phyloP scores from a whole-genome alignment of 2,113 vertebrate species.

The Spilogale gracilis region DNA sequence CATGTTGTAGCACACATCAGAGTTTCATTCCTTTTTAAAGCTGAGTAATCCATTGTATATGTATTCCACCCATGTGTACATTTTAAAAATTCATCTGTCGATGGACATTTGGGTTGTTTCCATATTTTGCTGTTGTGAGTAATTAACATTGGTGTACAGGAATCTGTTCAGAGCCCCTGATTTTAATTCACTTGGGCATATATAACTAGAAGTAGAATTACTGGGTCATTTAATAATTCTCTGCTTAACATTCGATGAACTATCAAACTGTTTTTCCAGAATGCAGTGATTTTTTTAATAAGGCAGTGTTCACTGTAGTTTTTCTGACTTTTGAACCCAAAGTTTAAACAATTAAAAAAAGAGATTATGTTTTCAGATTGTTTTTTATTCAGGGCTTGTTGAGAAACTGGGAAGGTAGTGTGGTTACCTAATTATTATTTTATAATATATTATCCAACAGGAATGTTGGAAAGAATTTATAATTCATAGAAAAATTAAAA shows the following conservation, averaged over 20 bases:
- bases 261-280: not conserved
- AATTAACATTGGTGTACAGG: not conserved
- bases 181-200: not conserved
- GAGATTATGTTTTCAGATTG: not conserved
- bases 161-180: not conserved
- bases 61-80: not conserved
- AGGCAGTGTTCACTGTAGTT: not conserved
- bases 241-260: not conserved
- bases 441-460: not conserved
- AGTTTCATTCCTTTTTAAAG: slow-evolving; percentile 26
- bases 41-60: not conserved
- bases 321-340: not conserved
- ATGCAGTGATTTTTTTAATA: not conserved
- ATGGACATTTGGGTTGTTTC: not conserved
- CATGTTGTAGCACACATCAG: not conserved
- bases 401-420: not conserved
- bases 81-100: not conserved
- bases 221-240: not conserved
- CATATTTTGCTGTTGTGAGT: not conserved
- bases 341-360: slow-evolving; percentile 9
- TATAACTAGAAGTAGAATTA: not conserved
- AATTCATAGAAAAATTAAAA: slow-evolving; percentile 50
- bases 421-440: slow-evolving; percentile 20
- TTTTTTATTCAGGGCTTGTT: slow-evolving; percentile 24
- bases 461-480: not conserved